Evolutionary conservation across 2,797 vertebrate species (phyloP).

Genomic region (Loriculus beryllinus): DNA sequence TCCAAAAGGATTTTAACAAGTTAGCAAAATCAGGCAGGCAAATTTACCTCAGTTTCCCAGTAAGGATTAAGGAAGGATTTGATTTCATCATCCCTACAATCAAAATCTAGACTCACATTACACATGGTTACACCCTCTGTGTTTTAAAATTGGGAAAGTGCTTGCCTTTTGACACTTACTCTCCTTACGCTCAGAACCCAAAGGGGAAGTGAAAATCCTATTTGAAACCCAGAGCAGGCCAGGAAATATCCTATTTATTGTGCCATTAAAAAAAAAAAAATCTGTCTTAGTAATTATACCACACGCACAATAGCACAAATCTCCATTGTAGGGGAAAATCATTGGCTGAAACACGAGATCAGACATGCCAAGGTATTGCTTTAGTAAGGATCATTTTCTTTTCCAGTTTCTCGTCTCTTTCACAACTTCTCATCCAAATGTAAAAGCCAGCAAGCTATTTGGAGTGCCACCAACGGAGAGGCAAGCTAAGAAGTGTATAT

Average conservation of each 20-base stretch:
- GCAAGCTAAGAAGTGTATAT: not conserved
- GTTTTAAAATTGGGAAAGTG: conserved; percentile 45
- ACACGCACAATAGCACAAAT: conserved; percentile 61
- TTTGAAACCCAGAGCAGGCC: conserved; percentile 28
- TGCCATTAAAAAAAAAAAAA: conserved; percentile 44
- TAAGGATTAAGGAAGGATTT: conserved; percentile 38
- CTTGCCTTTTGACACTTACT: conserved; percentile 65
- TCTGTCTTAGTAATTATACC: conserved; percentile 32
- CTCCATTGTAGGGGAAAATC: conserved; percentile 30
- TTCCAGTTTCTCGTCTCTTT: conserved; percentile 10
- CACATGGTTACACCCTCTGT: not conserved
- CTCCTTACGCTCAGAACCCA: conserved; percentile 25
- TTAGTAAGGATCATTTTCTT: not conserved
- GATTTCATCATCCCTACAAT: conserved; percentile 43
- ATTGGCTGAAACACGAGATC: conserved; percentile 31
- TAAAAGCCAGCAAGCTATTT: conserved; percentile 46
- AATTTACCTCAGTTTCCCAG: conserved; percentile 8
- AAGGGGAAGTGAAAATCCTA: conserved; percentile 66
- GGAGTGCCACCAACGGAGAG: conserved; percentile 46
- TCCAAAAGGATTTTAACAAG: not conserved
- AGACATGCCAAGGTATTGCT: conserved; percentile 47
- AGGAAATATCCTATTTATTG: conserved; percentile 72
- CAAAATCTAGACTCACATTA: conserved; percentile 29
- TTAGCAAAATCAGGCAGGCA: not conserved
- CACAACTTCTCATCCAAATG: conserved; percentile 22